Evolutionary conservation across 2,113 vertebrate species (phyloP).

Genomic region (Leptodactylus fuscus): DNA sequence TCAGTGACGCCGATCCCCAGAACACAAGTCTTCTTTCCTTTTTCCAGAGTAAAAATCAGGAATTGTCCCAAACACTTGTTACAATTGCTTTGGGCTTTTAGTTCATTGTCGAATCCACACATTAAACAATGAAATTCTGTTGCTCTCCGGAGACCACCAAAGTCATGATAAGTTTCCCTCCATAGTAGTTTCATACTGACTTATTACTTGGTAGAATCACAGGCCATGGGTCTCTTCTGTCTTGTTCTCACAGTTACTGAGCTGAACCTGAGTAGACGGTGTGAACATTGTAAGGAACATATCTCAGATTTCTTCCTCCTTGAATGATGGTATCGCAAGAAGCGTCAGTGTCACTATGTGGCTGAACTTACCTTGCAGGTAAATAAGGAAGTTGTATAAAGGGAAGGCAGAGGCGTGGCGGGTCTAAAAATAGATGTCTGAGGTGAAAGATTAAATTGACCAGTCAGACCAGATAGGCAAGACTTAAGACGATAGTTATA

Average conservation of each 20-base stretch:
- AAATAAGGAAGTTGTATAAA: constrained; percentile 53
- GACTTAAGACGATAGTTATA: background rate
- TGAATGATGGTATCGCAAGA: background rate
- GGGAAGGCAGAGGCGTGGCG: constrained; percentile 3
- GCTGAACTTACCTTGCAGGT: constrained; percentile 34
- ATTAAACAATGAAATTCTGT: background rate
- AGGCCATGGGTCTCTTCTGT: background rate
- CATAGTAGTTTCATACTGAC: background rate
- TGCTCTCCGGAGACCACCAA: background rate
- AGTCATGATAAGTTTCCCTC: background rate
- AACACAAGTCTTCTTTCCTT: background rate
- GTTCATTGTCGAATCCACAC: background rate
- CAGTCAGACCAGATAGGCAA: constrained; percentile 40
- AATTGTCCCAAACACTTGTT: background rate
- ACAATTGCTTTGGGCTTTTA: background rate
- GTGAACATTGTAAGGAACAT: background rate
- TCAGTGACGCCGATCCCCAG: background rate
- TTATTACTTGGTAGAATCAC: background rate
- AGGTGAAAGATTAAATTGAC: constrained; percentile 43
- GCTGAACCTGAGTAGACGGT: background rate
- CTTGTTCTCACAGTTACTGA: background rate
- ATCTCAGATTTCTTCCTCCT: background rate
- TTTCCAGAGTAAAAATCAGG: background rate
- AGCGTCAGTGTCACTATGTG: background rate
- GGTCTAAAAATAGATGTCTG: constrained; percentile 50